phyloP scores from a whole-genome alignment of 2,888 invertebrate species.

The Hirtodrosophila histrioides region DNA sequence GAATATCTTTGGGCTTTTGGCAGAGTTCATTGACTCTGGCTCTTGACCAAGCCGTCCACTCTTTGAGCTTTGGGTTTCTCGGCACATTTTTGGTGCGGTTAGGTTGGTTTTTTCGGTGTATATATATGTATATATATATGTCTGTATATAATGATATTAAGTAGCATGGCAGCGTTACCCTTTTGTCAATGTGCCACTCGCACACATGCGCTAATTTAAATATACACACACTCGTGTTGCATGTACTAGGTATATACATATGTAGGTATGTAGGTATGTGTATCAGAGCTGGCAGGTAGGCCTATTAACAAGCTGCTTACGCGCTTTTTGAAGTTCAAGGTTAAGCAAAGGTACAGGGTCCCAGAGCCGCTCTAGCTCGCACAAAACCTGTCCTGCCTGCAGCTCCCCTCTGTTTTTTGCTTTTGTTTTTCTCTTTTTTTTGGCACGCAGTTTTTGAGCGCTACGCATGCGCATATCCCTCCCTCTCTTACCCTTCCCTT shows the following conservation, averaged over 20 bases:
- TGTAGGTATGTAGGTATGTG: conserved; percentile 28
- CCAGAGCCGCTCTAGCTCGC: conserved; percentile 13
- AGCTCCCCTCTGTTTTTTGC: conserved; percentile 10
- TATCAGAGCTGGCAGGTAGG: conserved; percentile 58
- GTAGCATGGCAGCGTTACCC: conserved; percentile 16
- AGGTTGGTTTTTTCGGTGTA: conserved; percentile 11
- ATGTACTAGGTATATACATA: conserved; percentile 1
- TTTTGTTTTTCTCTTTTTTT: conserved; percentile 5
- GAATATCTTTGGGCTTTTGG: conserved; percentile 35
- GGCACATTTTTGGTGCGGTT: conserved; percentile 29
- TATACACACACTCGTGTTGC: conserved; percentile 18
- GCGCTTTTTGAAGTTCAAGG: conserved; percentile 83
- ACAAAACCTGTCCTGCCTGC: conserved; percentile 58
- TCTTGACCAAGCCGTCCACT: conserved; percentile 56
- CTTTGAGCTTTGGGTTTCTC: conserved; percentile 42
- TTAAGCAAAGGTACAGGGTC: conserved; percentile 60
- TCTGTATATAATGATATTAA: conserved; percentile 30
- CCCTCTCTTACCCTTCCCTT: conserved; percentile 3
- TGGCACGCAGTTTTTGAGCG: conserved; percentile 45
- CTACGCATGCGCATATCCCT: conserved; percentile 16
- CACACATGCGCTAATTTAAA: conserved; percentile 43
- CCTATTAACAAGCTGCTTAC: conserved; percentile 63
- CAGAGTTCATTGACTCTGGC: conserved; percentile 70
- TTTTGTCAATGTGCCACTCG: conserved; percentile 40
- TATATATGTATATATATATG: background rate